Conservation (phyloP, 2,113 vertebrate species). For the Dendrocopos noguchii region DNA sequence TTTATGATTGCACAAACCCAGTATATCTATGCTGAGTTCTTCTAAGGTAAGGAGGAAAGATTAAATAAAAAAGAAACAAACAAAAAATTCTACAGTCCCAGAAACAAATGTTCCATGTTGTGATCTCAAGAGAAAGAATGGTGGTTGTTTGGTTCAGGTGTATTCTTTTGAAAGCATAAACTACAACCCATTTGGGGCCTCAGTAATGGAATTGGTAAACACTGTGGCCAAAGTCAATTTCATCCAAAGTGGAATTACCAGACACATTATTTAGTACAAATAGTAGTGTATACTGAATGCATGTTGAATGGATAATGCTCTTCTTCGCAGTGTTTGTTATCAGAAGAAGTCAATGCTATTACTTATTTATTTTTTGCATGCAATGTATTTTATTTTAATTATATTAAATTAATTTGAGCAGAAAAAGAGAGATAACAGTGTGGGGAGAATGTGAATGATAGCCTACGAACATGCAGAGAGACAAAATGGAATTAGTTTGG, state of each 20-base stretch:
- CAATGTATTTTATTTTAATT: slow-evolving; percentile 46
- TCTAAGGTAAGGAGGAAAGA: not conserved
- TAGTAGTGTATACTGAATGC: not conserved
- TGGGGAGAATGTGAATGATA: slow-evolving; percentile 8
- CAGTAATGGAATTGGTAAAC: not conserved
- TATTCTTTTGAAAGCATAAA: not conserved
- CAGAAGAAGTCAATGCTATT: not conserved
- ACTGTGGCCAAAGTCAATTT: not conserved
- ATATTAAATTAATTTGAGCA: slow-evolving; percentile 34
- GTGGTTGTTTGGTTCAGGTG: not conserved
- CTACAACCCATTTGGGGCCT: not conserved
- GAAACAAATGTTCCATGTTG: not conserved
- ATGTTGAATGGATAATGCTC: not conserved
- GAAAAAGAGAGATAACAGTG: slow-evolving; percentile 16
- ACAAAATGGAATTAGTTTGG: slow-evolving; percentile 54
- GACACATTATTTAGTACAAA: not conserved
- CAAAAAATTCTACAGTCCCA: not conserved
- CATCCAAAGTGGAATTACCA: not conserved
- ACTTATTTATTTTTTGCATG: slow-evolving; percentile 9
- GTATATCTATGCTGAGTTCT: not conserved
- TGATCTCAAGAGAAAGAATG: not conserved
- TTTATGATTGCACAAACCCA: not conserved
- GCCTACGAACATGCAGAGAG: slow-evolving; percentile 29
- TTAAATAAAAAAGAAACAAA: not conserved
- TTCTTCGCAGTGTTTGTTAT: slow-evolving; percentile 8